Evolutionary conservation across 2,888 invertebrate species (phyloP).

Genomic region (Nomada ruficornis): DNA sequence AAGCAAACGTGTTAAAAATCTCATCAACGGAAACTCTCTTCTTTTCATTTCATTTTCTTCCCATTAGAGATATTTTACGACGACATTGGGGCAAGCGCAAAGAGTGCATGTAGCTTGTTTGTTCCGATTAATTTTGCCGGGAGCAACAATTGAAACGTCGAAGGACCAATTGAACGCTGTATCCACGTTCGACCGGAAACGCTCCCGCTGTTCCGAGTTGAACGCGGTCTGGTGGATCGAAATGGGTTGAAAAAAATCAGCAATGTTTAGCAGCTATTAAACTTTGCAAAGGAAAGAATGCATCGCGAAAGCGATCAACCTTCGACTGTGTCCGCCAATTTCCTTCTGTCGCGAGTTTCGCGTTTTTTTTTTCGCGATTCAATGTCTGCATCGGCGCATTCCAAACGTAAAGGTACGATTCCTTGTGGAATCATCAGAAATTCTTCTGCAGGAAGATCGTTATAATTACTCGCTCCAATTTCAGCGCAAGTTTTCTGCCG

Average conservation of each 20-base stretch:
- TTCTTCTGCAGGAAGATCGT: background rate
- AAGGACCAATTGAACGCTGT: constrained; percentile 21
- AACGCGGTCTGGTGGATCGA: constrained; percentile 2
- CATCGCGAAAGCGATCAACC: constrained; percentile 5
- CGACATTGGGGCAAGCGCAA: background rate
- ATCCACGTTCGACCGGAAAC: constrained; percentile 12
- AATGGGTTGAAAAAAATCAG: constrained; percentile 17
- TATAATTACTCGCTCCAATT: background rate
- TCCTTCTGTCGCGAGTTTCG: background rate
- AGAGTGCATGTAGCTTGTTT: background rate
- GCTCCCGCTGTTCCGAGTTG: constrained; percentile 16
- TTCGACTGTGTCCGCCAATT: constrained; percentile 26
- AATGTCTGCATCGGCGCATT: constrained; percentile 25
- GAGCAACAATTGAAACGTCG: constrained; percentile 12
- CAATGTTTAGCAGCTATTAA: constrained; percentile 39
- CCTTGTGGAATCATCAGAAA: background rate
- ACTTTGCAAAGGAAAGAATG: constrained; percentile 26
- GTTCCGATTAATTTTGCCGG: background rate
- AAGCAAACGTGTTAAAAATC: background rate
- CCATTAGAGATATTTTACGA: background rate
- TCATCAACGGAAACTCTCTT: background rate
- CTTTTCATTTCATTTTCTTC: background rate
- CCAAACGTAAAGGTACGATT: background rate
- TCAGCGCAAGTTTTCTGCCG: background rate
- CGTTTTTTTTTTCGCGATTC: constrained; percentile 36